Conservation (phyloP, 2,113 vertebrate genomes). For the Engystomops pustulosus region DNA sequence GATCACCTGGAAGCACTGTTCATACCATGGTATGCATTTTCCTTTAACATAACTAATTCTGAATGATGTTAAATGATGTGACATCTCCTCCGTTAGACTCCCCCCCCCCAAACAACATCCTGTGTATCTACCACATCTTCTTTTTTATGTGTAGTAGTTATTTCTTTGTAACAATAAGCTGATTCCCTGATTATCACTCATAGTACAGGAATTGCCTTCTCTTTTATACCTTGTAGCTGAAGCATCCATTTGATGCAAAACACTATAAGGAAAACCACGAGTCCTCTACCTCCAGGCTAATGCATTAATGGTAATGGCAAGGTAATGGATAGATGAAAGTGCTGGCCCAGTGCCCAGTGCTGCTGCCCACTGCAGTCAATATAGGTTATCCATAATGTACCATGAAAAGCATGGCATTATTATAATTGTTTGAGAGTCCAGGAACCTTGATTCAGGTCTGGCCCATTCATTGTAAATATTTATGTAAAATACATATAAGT, state of each 20-base stretch:
- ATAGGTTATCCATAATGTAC: conserved; percentile 1
- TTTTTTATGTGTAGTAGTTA: background rate
- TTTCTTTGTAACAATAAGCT: background rate
- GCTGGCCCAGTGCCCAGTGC: background rate
- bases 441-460: background rate
- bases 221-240: background rate
- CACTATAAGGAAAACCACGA: background rate
- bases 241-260: background rate
- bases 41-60: background rate
- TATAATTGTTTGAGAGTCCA: background rate
- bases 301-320: conserved; percentile 33
- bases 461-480: no score
- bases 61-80: background rate
- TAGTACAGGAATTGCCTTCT: background rate
- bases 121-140: background rate
- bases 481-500: no score
- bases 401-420: background rate
- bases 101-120: background rate
- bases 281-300: background rate
- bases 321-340: conserved; percentile 25
- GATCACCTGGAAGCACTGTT: background rate
- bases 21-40: background rate
- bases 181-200: background rate
- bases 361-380: background rate
- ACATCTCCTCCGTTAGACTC: no score